Evolutionary conservation across 2,797 vertebrate genomes (phyloP), one percentile per base, ranked within the genome.

Genomic region (Sebastes reedi): DNA sequence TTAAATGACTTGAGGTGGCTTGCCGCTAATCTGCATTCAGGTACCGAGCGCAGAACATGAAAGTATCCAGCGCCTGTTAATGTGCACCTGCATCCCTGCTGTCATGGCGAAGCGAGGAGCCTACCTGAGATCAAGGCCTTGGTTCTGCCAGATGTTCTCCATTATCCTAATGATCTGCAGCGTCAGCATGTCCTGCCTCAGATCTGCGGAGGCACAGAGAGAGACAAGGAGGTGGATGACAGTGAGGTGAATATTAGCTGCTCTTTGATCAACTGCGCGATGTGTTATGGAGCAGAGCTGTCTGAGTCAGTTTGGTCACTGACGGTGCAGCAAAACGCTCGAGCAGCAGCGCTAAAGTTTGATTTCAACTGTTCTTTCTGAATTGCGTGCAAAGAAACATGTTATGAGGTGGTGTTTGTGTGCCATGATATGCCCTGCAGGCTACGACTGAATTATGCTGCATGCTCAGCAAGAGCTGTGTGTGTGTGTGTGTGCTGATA

Each of bases 111-210:
- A 85, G 77, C 42, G 67, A 82, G 75, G 71, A 74, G 77, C 93
- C 86, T 97, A 98, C 98, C 98, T 97, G 94, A 99, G 97, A 96
- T 99, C 98, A 93, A 99, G 97, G 78, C 98, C 98, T 91, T 99
- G 98, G 94, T 99, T 99, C 94, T 99, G 98, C 98, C 98, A 99
- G 94, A 99, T 99, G 94, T 99, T 99, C 95, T 99, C 98, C 98
- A 99, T 99, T 93, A 99, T 99, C 93, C 97, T 96, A 92, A 99
- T 99, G 92, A 99, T 99, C 88, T 99, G 98, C 95, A 99, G 96
- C 22, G 98, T 99, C 91, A 99, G 88, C 98, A 99, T 99, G 93
- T 99, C 98, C 93, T 99, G 98, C 83, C 98, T 97, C 86, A 99
- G 96, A 94, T 99, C 98, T 99, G 90, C 39, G 29, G 77, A 80